Base-by-base conservation (phyloP, 2,888 invertebrate genomes). In the Pomacea canaliculata region DNA sequence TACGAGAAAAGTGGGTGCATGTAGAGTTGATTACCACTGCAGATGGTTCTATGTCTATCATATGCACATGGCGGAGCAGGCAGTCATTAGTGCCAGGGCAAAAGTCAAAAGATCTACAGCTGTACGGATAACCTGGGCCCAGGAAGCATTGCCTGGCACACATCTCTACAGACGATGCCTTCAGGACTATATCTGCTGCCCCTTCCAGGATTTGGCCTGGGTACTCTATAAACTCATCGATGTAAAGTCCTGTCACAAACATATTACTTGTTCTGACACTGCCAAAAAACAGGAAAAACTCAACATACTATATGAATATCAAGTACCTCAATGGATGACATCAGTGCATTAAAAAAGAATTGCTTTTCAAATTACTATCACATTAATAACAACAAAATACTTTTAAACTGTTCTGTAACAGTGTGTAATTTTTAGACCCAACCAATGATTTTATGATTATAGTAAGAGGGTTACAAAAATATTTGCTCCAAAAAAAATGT, bases 81-180 rank as follows among this genome's bases (percentile, higher is more conserved):
- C 84, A 84, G 19, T 75, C 70, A n/a, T 79, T 71, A 13, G 73
- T 70, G 60, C 70, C 59, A n/a, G 71, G 18, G 67, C 84, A 84
- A 71, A 79, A 83, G 65, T 84, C 82, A 76, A 84, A 84, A 13
- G 83, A 81, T 66, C 80, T 76, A 72, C 84, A 84, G 60, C 16
- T 56, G 46, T 80, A 81, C 16, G 73, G 74, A 7, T 78, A 71
- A 62, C 77, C 73, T 46, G 69, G 71, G 51, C 51, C 51, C 51
- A 51, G 51, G 7, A 79, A 79, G 70, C 85, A 85, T 65, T 70
- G 72, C 48, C 81, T 80, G 16, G 87, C 86, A 70, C 87, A 87
- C 51, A 81, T 74, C 70, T 83, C 80, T 9, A 78, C 80, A 1
- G 77, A 77, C 7, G 23, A 60, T 12, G 82, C 76, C 10, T 75